Base-by-base conservation (phyloP, 1,140 invertebrate species). In the Apis dorsata region DNA sequence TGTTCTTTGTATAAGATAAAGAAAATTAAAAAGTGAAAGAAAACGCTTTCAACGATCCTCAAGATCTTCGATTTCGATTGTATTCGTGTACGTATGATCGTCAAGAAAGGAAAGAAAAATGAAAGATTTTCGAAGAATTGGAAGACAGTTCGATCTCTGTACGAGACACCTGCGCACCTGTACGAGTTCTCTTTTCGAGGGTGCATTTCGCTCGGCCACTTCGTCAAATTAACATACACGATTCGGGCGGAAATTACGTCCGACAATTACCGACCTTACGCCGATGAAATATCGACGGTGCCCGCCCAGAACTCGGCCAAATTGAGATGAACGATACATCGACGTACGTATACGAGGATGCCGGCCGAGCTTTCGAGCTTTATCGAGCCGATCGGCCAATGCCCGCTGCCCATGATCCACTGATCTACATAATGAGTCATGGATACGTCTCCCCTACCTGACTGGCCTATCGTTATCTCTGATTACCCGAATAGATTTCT, bases 261-360 rank as follows among this genome's bases (percentile, higher is more conserved):
- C 80, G 80, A 82, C 80, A 82, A 82, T 82, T 82, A 82, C 80
- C 65, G 80, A 82, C 80, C 80, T 82, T 82, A 82, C 80, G 53
- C 73, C 80, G 73, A 81, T 81, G 80, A 81, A 81, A 81, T 77
- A 82, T 82, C 80, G 80, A 77, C 74, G 80, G 55, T 77, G 49
- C 65, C 59, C 80, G 73, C 73, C 62, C 80, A n/a, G 73, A 5
- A 44, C 34, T 28, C 44, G 74, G 74, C 80, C 80, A 82, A 82
- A 82, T 82, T 82, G 80, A 82, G 80, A 82, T 82, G 80, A 82
- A 82, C 80, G 80, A 82, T 82, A 82, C 80, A 82, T 82, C 80
- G 80, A 77, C 74, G 80, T 82, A 77, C 71, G 80, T 82, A 77
- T 57, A 55, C 74, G 80, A 73, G 34, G 2, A 44, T 82, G 34